Evolutionary conservation across 1,140 invertebrate species (phyloP).

Genomic region (Caenorhabditis latens): DNA sequence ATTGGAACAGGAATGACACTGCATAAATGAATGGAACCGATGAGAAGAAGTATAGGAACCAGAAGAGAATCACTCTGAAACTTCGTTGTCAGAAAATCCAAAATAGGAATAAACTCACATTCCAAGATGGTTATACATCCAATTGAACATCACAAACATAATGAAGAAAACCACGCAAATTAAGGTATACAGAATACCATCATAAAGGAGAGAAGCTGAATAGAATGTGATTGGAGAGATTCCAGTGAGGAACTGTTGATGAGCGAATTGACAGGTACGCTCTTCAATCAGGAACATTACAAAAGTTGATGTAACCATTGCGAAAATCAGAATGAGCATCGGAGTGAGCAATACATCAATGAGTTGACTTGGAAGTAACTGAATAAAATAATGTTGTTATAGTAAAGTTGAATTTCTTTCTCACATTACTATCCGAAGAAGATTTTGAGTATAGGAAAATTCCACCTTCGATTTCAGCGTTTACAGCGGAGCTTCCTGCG

Average conservation of each 20-base stretch:
- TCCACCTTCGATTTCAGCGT: slow-evolving; percentile 13
- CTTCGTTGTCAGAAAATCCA: neutral
- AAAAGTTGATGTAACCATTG: slow-evolving; percentile 64
- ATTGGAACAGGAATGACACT: slow-evolving; percentile 63
- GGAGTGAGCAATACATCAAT: slow-evolving; percentile 25
- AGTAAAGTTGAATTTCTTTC: neutral
- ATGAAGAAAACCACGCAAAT: slow-evolving; percentile 42
- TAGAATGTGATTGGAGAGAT: slow-evolving; percentile 60
- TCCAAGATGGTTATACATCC: slow-evolving; percentile 43
- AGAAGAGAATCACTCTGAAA: slow-evolving; percentile 65
- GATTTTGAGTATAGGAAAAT: slow-evolving; percentile 17
- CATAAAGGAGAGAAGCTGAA: slow-evolving; percentile 59
- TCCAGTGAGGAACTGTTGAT: slow-evolving; percentile 66
- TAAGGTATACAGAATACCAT: slow-evolving; percentile 58
- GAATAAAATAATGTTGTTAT: neutral
- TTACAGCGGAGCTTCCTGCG: neutral
- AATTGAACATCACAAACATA: slow-evolving; percentile 54
- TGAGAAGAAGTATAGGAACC: slow-evolving; percentile 64
- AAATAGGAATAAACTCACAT: slow-evolving; percentile 33
- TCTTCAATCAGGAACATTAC: slow-evolving; percentile 65
- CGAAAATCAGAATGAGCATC: slow-evolving; percentile 58
- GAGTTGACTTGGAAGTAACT: slow-evolving; percentile 48
- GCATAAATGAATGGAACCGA: slow-evolving; percentile 64
- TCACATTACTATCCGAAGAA: neutral
- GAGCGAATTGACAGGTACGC: slow-evolving; percentile 60